Evolutionary conservation across 2,113 vertebrate genomes (phyloP), one percentile per base, ranked within the genome.

Genomic region (Hippocampus barbouri): DNA sequence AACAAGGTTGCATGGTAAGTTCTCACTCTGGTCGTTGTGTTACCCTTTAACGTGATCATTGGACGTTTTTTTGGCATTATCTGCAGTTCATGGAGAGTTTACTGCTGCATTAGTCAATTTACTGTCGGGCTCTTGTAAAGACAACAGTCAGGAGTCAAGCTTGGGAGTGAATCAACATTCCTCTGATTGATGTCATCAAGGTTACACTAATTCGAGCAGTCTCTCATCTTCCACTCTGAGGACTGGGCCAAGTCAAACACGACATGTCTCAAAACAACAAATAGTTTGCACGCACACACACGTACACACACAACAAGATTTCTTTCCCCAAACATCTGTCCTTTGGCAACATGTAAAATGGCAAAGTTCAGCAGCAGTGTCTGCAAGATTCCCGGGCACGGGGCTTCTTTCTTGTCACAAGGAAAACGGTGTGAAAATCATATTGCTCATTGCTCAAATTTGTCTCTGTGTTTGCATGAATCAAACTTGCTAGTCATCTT

Each of bases 161-260:
- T 76, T 78, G 81, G 77, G 75, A 88, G 79, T 71, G 74, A 80
- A 78, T 81, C 63, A 73, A 69, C 83, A 89, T 89, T 89, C 86
- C 83, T 85, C 65, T 67, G 81, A 66, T 49, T 0, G 45, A 72
- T 65, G 68, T 66, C 81, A 79, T 72, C 47, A 73, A 76, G 77
- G 72, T 77, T 80, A 63, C 4, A 25, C 47, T n/a, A 79, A 79
- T 66, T 67, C 69, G 77, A 80, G 71, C 78, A 14, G 15, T 23
- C 51, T 70, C 25, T 79, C 57, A 73, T 78, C 69, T 79, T 79
- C 67, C 72, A 69, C 72, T 38, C 69, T 69, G 67, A 23, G 0
- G 4, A 73, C 34, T 45, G 5, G 4, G 78, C 82, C 45, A 73
- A 81, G 79, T 45, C 66, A 89, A 88, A 86, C 83, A 83, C 66